Evolutionary conservation across 2,888 invertebrate genomes (phyloP).

Genomic region (Elysia crispata): DNA sequence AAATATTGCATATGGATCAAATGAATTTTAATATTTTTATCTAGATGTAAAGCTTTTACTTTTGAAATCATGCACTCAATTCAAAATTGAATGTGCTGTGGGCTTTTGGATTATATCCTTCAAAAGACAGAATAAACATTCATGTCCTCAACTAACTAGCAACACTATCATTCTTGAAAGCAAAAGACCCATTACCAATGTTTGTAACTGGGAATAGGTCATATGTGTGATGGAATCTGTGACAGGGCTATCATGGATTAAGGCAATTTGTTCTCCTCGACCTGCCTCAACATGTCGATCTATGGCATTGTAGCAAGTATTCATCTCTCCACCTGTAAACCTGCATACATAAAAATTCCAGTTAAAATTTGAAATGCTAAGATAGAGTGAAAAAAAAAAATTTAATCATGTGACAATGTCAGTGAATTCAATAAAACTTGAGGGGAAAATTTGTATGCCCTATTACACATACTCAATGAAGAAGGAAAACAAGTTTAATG

Average conservation of each 20-base stretch:
- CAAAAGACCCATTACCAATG: slow-evolving; percentile 81
- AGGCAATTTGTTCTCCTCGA: slow-evolving; percentile 85
- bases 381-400: slow-evolving; percentile 12
- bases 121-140: not conserved
- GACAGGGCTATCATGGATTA: slow-evolving; percentile 94
- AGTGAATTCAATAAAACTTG: no score
- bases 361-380: not conserved
- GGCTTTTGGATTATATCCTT: no score
- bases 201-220: slow-evolving; percentile 88
- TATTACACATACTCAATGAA: no score
- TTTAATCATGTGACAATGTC: no score
- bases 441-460: not conserved
- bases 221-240: slow-evolving; percentile 87
- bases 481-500: no score
- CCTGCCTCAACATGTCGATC: slow-evolving; percentile 92
- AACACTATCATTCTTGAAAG: not conserved
- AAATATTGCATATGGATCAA: no score
- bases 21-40: no score
- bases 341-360: slow-evolving; percentile 71
- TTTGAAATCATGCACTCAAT: no score
- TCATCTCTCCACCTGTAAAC: slow-evolving; percentile 93
- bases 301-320: slow-evolving; percentile 94
- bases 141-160: not conserved
- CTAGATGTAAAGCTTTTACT: no score
- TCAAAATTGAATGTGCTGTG: no score